A percentile compares a stretch with the other conserved stretches of the same genome.
Conservation (phyloP, 2,888 invertebrate genomes). For the Chaetogeoica ovagalla region DNA sequence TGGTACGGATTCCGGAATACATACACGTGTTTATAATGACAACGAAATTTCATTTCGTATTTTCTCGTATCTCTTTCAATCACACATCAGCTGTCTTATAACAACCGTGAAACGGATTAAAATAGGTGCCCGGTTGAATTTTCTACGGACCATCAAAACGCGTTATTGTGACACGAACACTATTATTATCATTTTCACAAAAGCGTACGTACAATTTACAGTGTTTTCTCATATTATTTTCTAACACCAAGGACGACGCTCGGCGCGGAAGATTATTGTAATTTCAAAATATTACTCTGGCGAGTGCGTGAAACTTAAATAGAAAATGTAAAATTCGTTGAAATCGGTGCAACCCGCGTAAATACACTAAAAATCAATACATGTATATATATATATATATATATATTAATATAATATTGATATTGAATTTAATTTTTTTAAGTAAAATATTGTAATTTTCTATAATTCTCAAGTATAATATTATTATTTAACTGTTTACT, state of each 20-base stretch:
- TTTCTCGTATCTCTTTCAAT: background rate
- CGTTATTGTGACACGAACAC: conserved; percentile 25
- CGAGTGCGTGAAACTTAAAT: conserved; percentile 19
- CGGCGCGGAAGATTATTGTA: conserved; percentile 20
- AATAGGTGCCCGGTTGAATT: conserved; percentile 18
- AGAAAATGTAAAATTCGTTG: conserved; percentile 10
- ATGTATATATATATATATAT: no score
- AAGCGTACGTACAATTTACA: background rate
- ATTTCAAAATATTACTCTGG: background rate
- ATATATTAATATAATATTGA: no score
- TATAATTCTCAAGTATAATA: no score
- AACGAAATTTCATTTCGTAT: background rate
- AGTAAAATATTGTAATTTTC: no score
- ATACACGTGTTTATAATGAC: no score
- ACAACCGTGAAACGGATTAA: conserved; percentile 31
- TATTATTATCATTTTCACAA: conserved; percentile 26
- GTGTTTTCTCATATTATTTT: conserved; percentile 2
- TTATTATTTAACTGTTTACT: no score
- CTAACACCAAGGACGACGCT: conserved; percentile 21
- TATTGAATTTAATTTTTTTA: no score
- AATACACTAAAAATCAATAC: background rate
- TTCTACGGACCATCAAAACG: conserved; percentile 25
- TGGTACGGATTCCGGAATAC: no score
- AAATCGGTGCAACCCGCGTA: background rate
- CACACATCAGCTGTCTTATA: background rate